Base-by-base conservation (phyloP, 2,888 invertebrate genomes). In the Parascotia fuliginaria region DNA sequence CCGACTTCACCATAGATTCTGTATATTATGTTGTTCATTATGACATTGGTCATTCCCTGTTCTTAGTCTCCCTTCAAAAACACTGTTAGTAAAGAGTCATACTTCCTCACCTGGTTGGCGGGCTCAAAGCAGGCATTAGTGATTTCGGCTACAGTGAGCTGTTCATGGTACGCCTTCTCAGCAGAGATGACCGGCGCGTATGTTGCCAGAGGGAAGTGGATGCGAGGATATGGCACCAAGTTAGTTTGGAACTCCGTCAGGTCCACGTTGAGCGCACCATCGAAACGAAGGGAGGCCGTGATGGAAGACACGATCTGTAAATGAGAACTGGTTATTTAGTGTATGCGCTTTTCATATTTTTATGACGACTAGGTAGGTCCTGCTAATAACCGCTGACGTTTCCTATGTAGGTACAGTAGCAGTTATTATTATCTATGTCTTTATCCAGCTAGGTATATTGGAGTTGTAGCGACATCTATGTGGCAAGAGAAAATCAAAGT, bases 41-140 rank as follows among this genome's bases (percentile, higher is more conserved):
- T n/a, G n/a, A n/a, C n/a, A n/a, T n/a, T 34, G 9, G 34, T 19
- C 3, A 19, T 5, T 19, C 5, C 5, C 3, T 19, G 5, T 19
- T 19, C 19, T 19, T 19, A 19, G 5, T 19, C 19, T 5, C 3
- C 5, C 19, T 3, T 14, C 32, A n/a, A n/a, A 14, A 1, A 7
- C 32, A 5, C 4, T 19, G 3, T 19, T 19, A 19, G 3, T 19
- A 19, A 19, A 19, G 19, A 19, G 5, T 19, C 2, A 19, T 19
- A 5, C 5, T 2, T 27, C 9, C 29, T 45, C 44, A 90, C 91
- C 93, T 96, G 97, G 86, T 98, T 98, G 42, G 97, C 97, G 0
- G 98, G 98, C 79, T 98, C 98, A 85, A 98, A 98, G 89, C 98
- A 98, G 15, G 97, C 96, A 77, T 98, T 97, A 52, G 98, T 98